phyloP scores from a whole-genome alignment of 2,888 invertebrate genomes.

The Leucoma salicis region DNA sequence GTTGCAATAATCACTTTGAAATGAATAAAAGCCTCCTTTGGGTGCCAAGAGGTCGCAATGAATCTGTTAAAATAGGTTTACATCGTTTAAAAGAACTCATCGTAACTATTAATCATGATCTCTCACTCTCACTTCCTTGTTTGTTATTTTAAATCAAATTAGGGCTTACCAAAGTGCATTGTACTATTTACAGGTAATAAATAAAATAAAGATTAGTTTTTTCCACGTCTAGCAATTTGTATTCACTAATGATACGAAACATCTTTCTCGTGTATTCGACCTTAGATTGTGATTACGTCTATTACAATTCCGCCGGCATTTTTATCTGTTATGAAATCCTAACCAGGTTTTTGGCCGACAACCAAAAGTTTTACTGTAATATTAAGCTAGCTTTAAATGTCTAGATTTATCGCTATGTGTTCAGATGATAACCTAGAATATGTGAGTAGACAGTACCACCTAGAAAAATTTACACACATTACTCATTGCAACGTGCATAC shows the following conservation, averaged over 20 bases:
- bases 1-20: slow-evolving; percentile 36
- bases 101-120: slow-evolving; percentile 21
- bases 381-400: slow-evolving; percentile 4
- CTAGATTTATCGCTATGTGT: slow-evolving; percentile 28
- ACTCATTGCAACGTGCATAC: slow-evolving; percentile 21
- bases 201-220: not conserved
- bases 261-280: slow-evolving; percentile 4
- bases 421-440: slow-evolving; percentile 26
- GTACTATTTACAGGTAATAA: not conserved
- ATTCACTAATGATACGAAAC: slow-evolving; percentile 1
- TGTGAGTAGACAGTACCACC: slow-evolving; percentile 18
- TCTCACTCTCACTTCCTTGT: slow-evolving; percentile 17
- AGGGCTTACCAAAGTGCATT: not conserved
- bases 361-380: slow-evolving; percentile 13
- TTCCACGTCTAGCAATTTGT: not conserved
- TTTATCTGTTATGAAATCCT: slow-evolving; percentile 13
- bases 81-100: slow-evolving; percentile 18
- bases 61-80: slow-evolving; percentile 5
- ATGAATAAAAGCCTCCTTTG: slow-evolving; percentile 33
- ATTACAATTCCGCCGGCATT: slow-evolving; percentile 8
- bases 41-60: slow-evolving; percentile 30
- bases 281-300: slow-evolving; percentile 8
- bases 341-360: slow-evolving; percentile 11
- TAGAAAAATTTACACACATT: slow-evolving; percentile 19
- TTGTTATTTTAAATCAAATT: slow-evolving; percentile 3